Evolutionary conservation across 2,888 invertebrate species (phyloP).

Genomic region (Drosophila niveifrons): DNA sequence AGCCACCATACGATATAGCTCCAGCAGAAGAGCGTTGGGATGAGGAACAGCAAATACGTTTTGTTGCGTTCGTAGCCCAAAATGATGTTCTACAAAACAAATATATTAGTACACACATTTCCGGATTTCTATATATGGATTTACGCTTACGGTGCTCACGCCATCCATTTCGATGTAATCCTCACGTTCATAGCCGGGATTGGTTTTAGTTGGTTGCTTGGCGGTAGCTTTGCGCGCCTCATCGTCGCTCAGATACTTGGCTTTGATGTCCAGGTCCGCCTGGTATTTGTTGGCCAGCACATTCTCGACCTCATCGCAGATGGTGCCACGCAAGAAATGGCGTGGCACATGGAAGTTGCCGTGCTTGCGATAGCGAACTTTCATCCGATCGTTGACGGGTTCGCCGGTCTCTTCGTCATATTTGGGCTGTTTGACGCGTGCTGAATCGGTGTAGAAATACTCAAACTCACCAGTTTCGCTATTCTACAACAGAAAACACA

Average conservation of each 20-base stretch:
- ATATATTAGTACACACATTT: background rate
- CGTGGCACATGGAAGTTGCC: conserved; percentile 84
- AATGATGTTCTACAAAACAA: conserved; percentile 79
- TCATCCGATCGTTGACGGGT: conserved; percentile 78
- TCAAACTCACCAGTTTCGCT: conserved; percentile 84
- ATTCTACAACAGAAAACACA: conserved; percentile 79
- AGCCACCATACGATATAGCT: conserved; percentile 86
- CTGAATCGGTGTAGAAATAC: conserved; percentile 70
- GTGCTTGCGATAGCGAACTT: conserved; percentile 82
- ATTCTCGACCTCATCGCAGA: conserved; percentile 78
- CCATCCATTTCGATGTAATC: conserved; percentile 83
- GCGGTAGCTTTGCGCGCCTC: background rate
- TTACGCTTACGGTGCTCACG: conserved; percentile 77
- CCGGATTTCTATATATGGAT: background rate
- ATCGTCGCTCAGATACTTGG: conserved; percentile 40
- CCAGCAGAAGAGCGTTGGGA: conserved; percentile 88
- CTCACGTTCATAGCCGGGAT: conserved; percentile 76
- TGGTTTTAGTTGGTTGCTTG: conserved; percentile 35
- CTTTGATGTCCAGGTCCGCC: conserved; percentile 48
- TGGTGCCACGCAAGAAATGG: conserved; percentile 75
- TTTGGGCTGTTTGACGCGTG: conserved; percentile 64
- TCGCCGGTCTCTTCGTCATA: conserved; percentile 85
- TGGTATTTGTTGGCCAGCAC: conserved; percentile 65
- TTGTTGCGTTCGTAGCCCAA: conserved; percentile 84
- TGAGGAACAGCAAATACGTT: conserved; percentile 86